Evolutionary conservation across 2,888 invertebrate genomes (phyloP), one percentile per base, ranked within the genome.

Genomic region (Phorcus lineatus): DNA sequence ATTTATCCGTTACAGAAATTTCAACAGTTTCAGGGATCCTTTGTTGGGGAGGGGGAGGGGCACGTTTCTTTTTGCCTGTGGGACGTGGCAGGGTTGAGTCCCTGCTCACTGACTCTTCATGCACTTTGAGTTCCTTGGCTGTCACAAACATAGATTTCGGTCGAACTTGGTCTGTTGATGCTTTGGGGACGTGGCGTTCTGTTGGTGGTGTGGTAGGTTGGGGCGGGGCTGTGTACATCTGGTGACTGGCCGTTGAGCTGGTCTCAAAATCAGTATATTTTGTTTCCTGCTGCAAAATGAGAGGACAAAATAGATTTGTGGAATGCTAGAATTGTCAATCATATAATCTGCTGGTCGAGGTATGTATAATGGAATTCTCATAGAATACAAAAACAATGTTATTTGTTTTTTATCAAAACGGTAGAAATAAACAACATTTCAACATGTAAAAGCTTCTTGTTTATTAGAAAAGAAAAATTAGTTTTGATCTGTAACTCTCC

Each of bases 31-130:
- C 83, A 57, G 83, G 82, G 9, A 66, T 66, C 7, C 85, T 85
- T 66, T 82, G 77, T 53, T 85, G 84, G 7, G 91, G 89, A 3
- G 92, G 92, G 0, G 91, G 91, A 93, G 88, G 95, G 89, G 90
- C 94, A 67, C 89, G 86, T 83, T 90, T 91, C 86, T 91, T 91
- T 54, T 86, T 83, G 82, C 82, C 92, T 28, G 84, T 86, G 13
- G 82, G 78, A 9, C 78, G 81, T 24, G 79, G 78, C 17, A 79
- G 40, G 55, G 55, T 53, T 31, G 53, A 55, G 57, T 40, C 24
- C 13, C 28, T 74, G 16, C 67, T 53, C 22, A 57, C 47, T 54
- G 76, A 13, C 11, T 28, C 52, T 74, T 53, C 74, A 66, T 67
- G 54, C 22, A 57, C 57, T 24, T 70, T 55, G 19, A 47, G 28